phyloP scores from a whole-genome alignment of 1,140 invertebrate species.

The Heliothis virescens region DNA sequence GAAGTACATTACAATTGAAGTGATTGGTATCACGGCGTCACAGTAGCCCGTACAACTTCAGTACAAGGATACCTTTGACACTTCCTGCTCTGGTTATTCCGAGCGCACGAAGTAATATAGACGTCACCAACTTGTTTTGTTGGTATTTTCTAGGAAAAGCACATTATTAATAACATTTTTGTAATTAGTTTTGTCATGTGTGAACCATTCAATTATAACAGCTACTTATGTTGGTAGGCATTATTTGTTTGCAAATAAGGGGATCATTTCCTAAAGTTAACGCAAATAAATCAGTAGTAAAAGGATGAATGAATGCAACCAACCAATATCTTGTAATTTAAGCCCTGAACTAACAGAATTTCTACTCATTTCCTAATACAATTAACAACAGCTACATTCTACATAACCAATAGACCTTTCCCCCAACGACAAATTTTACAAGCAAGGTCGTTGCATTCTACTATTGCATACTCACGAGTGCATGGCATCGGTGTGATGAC shows the following conservation, averaged over 20 bases:
- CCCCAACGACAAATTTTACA: background rate
- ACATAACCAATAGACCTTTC: background rate
- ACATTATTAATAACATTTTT: background rate
- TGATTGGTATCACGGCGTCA: background rate
- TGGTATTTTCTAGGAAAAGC: slow-evolving; percentile 5
- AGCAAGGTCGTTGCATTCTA: background rate
- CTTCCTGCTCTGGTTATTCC: background rate
- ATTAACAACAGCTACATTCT: background rate
- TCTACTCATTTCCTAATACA: background rate
- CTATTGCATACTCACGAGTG: slow-evolving; percentile 6
- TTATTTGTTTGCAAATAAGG: no score
- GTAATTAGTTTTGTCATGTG: no score
- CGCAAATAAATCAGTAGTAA: no score
- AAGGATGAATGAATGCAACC: no score
- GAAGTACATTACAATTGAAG: no score
- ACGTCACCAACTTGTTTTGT: slow-evolving; percentile 20
- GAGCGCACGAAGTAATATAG: background rate
- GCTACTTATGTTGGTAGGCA: no score
- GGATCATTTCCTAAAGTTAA: no score
- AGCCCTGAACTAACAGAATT: no score
- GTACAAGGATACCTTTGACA: background rate
- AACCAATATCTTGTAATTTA: no score
- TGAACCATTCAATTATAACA: no score
- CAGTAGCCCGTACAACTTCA: background rate
- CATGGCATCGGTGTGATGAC: slow-evolving; percentile 12